Percentiles rank a stretch among this genome's conserved stretches.
These are phyloP conservation scores for Paratrypauchen microcephalus DNA, from an alignment of 2,797 vertebrate genomes.

Conservation along the genomic window DNA sequence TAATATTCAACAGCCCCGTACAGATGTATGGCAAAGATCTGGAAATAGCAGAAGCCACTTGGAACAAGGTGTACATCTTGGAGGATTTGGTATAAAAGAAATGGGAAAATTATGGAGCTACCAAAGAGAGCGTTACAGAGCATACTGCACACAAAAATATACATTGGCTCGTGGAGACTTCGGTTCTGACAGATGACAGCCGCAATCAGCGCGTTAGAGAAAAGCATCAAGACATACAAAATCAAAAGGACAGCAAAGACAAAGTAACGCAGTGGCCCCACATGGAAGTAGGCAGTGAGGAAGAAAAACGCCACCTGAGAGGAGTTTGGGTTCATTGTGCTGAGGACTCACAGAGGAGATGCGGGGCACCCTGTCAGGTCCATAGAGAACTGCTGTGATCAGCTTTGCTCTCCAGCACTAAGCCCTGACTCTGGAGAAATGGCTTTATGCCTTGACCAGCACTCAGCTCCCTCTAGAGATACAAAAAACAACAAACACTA, in stretches of 20 bases:
- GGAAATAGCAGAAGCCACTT: conserved; percentile 40
- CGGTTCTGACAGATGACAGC: conserved; percentile 18
- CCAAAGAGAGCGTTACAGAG: conserved; percentile 45
- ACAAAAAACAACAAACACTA: neutral
- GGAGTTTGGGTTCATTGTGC: conserved; percentile 10
- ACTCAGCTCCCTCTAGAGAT: neutral
- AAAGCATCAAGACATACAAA: conserved; percentile 13
- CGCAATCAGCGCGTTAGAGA: conserved; percentile 36
- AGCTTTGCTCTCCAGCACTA: neutral
- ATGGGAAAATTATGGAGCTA: conserved; percentile 31
- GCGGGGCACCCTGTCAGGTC: neutral
- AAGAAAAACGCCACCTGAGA: conserved; percentile 24
- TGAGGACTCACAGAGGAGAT: neutral
- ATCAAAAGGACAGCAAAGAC: conserved; percentile 10
- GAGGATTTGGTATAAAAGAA: conserved; percentile 7
- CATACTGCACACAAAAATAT: conserved; percentile 25
- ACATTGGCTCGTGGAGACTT: conserved; percentile 57
- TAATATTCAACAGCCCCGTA: conserved; percentile 42
- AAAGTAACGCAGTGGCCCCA: neutral
- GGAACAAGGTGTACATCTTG: conserved; percentile 40
- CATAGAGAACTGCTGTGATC: neutral
- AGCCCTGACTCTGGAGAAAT: neutral
- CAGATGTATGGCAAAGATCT: conserved; percentile 50
- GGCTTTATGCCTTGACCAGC: neutral
- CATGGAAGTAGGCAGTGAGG: conserved; percentile 33